Conservation (phyloP, 1,140 invertebrate genomes). For the Probaryconus sp. region DNA sequence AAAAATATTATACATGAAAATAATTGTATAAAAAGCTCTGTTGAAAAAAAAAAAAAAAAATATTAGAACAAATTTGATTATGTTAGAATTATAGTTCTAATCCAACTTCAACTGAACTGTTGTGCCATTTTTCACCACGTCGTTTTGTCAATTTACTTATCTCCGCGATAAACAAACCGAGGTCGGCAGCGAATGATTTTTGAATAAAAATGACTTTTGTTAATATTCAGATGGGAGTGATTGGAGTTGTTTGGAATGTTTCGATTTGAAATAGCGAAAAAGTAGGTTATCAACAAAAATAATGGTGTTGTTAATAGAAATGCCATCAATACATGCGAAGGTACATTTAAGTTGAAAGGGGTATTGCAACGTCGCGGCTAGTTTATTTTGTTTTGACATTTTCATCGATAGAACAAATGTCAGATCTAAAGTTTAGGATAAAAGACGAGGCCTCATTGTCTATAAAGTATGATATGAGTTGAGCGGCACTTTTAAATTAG, state of each 20-base stretch:
- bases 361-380: slow-evolving; percentile 20
- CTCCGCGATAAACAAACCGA: slow-evolving; percentile 59
- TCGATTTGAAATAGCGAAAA: slow-evolving; percentile 28
- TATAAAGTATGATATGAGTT: slow-evolving; percentile 51
- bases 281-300: slow-evolving; percentile 57
- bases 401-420: slow-evolving; percentile 62
- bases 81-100: too few relatives aligned
- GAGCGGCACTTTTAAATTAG: slow-evolving; percentile 57
- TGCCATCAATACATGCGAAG: slow-evolving; percentile 31
- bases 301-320: slow-evolving; percentile 39
- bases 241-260: slow-evolving; percentile 47
- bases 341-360: slow-evolving; percentile 28
- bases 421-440: slow-evolving; percentile 65
- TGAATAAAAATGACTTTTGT: slow-evolving; percentile 41
- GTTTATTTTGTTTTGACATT: slow-evolving; percentile 63
- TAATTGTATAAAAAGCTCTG: too few relatives aligned
- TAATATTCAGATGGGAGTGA: slow-evolving; percentile 46
- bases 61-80: too few relatives aligned
- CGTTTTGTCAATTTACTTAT: slow-evolving; percentile 52
- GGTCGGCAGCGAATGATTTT: slow-evolving; percentile 44
- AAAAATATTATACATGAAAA: too few relatives aligned
- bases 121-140: slow-evolving; percentile 45
- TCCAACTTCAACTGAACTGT: too few relatives aligned
- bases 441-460: slow-evolving; percentile 62
- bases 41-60: too few relatives aligned